Base-by-base conservation (phyloP, 1,140 invertebrate genomes). In the Berghia stephanieae region DNA sequence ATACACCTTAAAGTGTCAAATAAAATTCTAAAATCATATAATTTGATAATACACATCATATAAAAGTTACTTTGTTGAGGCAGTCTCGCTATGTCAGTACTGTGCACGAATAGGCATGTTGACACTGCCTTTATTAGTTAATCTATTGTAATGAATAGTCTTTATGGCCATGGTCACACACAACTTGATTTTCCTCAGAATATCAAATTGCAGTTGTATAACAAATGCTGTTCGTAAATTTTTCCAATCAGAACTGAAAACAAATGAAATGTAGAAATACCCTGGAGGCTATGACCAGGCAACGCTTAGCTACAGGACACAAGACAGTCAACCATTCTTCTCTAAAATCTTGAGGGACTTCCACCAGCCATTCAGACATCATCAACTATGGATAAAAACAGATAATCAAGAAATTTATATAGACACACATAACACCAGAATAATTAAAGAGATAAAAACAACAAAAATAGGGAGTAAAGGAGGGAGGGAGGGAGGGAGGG, bases 281-380 rank as follows among this genome's bases (percentile, higher is more conserved):
- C 86, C 91, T 90, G 78, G 91, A 90, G 24, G 96, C 93, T 49
- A 98, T 92, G 46, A 98, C 90, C 8, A 98, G 89, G 82, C 92
- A 92, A 78, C 96, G 91, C 80, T 92, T 92, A 38, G 96, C 96
- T 82, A 93, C 91, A 43, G 96, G 96, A 89, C 94, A 96, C 0
- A 94, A 91, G 42, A 96, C 92, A 78, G 96, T 91, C n/a, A 93
- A 87, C 96, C 96, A 98, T 68, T 94, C 92, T 10, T 92, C 88
- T 40, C 92, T 83, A 82, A 97, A 93, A 75, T 89, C 84, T 38
- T 91, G 89, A 21, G 96, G 96, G 63, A 94, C 92, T 81, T 98
- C 95, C 1, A 94, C 89, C 86, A 98, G 90, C 96, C 96, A 98
- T 89, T 98, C 96, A 0, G 96, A 98, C 36, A 95, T 85, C 95